A percentile compares a stretch with the other conserved stretches of the same genome.
phyloP scores from a whole-genome alignment of 2,797 vertebrate genomes.

The Danio jaintianensis region DNA sequence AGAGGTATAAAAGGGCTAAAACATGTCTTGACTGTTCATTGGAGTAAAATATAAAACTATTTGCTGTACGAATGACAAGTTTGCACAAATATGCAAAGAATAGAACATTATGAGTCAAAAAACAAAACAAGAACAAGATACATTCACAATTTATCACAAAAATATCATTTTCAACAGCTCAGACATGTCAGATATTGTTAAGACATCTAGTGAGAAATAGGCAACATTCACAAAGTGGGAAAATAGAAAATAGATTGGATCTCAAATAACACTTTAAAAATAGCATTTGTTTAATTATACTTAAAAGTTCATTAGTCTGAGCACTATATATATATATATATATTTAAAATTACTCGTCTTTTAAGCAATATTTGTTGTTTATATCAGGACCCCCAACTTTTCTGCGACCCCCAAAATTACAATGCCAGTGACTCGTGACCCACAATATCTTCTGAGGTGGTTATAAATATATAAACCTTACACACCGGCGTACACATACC shows the following conservation, averaged over 20 bases:
- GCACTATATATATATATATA: neutral
- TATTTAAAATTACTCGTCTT: too few species aligned
- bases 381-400: too few species aligned
- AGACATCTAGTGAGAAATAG: slow-evolving; percentile 8
- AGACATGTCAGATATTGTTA: slow-evolving; percentile 8
- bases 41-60: neutral
- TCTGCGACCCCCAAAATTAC: too few species aligned
- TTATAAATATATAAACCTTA: too few species aligned
- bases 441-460: too few species aligned
- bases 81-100: neutral
- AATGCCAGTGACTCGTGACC: too few species aligned
- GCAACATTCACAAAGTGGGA: slow-evolving; percentile 13
- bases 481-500: too few species aligned
- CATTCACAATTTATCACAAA: slow-evolving; percentile 37
- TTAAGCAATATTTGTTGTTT: neutral
- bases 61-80: neutral
- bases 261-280: neutral
- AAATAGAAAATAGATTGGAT: slow-evolving; percentile 35
- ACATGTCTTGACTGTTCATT: neutral
- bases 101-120: neutral
- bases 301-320: neutral
- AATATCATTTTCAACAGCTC: neutral
- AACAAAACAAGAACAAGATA: slow-evolving; percentile 9
- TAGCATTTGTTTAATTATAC: neutral
- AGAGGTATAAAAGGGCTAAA: slow-evolving; percentile 1